These are phyloP conservation scores for Anastrepha ludens DNA, from an alignment of 1,140 invertebrate species.

Conservation along the genomic window DNA sequence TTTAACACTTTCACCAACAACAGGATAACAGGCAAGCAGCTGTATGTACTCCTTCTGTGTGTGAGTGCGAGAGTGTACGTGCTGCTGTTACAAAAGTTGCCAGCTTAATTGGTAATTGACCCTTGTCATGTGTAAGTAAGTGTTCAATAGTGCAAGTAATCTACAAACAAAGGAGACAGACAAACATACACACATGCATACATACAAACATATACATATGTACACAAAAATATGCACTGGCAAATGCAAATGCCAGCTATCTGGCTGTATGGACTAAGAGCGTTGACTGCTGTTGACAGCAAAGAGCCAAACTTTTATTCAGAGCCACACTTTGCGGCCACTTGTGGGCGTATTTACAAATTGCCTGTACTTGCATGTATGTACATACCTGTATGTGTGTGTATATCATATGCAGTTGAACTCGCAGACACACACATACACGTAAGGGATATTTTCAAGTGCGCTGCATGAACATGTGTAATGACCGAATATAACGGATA, in stretches of 20 bases:
- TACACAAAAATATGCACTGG: background rate
- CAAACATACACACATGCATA: background rate
- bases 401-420: background rate
- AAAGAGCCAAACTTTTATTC: background rate
- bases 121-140: background rate
- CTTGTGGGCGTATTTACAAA: slow-evolving; percentile 16
- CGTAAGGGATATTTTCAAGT: background rate
- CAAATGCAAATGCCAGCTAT: background rate
- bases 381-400: background rate
- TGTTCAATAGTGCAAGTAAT: background rate
- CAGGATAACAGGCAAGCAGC: background rate
- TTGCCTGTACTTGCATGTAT: background rate
- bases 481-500: background rate
- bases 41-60: background rate
- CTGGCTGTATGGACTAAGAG: background rate
- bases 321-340: slow-evolving; percentile 4
- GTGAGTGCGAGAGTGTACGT: background rate
- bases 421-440: background rate
- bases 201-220: background rate
- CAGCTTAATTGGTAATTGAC: slow-evolving; percentile 17
- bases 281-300: background rate
- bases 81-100: slow-evolving; percentile 7
- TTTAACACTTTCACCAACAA: background rate
- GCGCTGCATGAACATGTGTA: background rate
- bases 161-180: background rate